phyloP scores from a whole-genome alignment of 1,140 invertebrate species.

The Aphelenchoides fujianensis region DNA sequence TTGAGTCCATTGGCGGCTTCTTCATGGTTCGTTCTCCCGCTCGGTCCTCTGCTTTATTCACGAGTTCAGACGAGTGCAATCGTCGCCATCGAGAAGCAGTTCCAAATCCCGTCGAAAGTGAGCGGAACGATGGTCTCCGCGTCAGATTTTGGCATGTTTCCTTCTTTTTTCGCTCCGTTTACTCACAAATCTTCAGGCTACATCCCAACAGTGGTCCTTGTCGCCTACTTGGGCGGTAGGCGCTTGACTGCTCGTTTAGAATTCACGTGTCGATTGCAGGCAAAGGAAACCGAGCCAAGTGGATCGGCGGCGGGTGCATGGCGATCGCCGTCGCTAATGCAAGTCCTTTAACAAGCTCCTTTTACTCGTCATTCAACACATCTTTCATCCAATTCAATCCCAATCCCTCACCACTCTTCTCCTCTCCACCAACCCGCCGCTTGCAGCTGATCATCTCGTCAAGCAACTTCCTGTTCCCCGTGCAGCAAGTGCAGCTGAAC shows the following conservation, averaged over 20 bases:
- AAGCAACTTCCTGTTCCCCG: slow-evolving; percentile 59
- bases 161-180: slow-evolving; percentile 39
- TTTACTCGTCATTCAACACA: too few species aligned
- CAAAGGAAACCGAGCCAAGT: slow-evolving; percentile 53
- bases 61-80: too few species aligned
- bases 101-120: slow-evolving; percentile 61
- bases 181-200: slow-evolving; percentile 55
- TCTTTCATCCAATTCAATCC: too few species aligned
- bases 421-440: neutral
- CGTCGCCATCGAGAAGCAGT: slow-evolving; percentile 56
- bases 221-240: slow-evolving; percentile 23
- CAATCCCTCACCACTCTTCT: too few species aligned
- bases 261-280: neutral
- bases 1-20: slow-evolving; percentile 61
- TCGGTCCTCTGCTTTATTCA: too few species aligned
- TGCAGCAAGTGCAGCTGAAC: slow-evolving; percentile 15
- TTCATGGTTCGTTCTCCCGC: too few species aligned
- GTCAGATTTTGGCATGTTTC: slow-evolving; percentile 60
- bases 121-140: slow-evolving; percentile 60
- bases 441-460: slow-evolving; percentile 49
- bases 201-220: slow-evolving; percentile 51
- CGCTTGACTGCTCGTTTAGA: too few species aligned
- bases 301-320: slow-evolving; percentile 60
- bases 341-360: neutral
- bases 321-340: slow-evolving; percentile 56